These are phyloP conservation scores for Bacillus rossius DNA, from an alignment of 1,140 invertebrate species.

Conservation along the genomic window DNA sequence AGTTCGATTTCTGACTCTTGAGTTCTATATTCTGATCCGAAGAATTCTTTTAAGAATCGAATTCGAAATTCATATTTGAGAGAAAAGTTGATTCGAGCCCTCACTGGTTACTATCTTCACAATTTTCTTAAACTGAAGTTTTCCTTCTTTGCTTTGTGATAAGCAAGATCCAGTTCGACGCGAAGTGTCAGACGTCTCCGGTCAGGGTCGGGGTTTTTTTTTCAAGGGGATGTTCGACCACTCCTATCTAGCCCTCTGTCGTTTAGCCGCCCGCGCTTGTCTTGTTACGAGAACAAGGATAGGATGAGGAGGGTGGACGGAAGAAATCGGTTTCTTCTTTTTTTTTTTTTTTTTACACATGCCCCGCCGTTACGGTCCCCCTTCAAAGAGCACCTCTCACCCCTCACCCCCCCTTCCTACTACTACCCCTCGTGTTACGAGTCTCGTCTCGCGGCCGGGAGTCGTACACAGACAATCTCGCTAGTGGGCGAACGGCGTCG, in stretches of 20 bases:
- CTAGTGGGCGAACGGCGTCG: constrained; percentile 27
- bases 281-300: background rate
- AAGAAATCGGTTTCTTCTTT: constrained; percentile 24
- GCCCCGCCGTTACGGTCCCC: constrained; percentile 20
- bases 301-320: constrained; percentile 11
- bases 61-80: too few species aligned
- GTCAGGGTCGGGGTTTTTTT: too few species aligned
- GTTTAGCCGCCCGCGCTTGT: background rate
- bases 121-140: too few species aligned
- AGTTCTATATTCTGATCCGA: too few species aligned
- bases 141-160: too few species aligned
- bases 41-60: too few species aligned
- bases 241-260: background rate
- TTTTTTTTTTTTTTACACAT: constrained; percentile 25
- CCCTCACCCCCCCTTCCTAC: constrained; percentile 1
- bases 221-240: constrained; percentile 4
- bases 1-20: too few species aligned
- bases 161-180: too few species aligned
- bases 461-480: constrained; percentile 38
- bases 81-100: too few species aligned
- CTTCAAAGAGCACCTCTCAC: background rate
- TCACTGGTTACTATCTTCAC: too few species aligned
- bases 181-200: too few species aligned
- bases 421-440: constrained; percentile 1
- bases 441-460: constrained; percentile 10